Evolutionary conservation across 2,888 invertebrate species (phyloP).

Genomic region (Alentia gelatinosa): DNA sequence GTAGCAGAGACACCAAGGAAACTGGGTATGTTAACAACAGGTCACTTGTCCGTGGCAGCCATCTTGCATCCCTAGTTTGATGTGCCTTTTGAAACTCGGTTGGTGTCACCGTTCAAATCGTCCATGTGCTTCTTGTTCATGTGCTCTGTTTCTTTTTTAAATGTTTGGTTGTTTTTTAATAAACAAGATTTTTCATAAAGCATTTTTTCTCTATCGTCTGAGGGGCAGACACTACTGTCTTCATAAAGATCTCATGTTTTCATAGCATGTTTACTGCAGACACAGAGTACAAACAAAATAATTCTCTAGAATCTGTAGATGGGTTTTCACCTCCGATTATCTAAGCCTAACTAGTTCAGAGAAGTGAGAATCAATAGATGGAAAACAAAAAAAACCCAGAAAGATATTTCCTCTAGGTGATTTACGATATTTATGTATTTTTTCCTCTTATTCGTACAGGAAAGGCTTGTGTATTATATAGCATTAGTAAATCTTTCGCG

Average conservation of each 20-base stretch:
- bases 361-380: not conserved
- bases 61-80: slow-evolving; percentile 38
- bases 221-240: not conserved
- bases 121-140: not conserved
- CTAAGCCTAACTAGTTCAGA: not conserved
- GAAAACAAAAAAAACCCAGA: not conserved
- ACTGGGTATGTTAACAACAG: slow-evolving; percentile 4
- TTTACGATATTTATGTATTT: not conserved
- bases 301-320: not conserved
- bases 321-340: not conserved
- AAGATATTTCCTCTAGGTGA: not conserved
- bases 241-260: not conserved
- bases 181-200: not conserved
- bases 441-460: not conserved
- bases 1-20: slow-evolving; percentile 44
- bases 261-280: not conserved
- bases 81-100: slow-evolving; percentile 24
- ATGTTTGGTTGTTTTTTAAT: not conserved
- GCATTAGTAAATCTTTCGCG: not conserved
- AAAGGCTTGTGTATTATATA: slow-evolving; percentile 25
- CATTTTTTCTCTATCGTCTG: not conserved
- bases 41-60: not conserved
- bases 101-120: not conserved
- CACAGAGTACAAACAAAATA: not conserved
- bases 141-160: too few species aligned